These are phyloP conservation scores for Apostichopus leukothele DNA, from an alignment of 53 echinoderm and acorn worm genomes.

Conservation along the genomic window DNA sequence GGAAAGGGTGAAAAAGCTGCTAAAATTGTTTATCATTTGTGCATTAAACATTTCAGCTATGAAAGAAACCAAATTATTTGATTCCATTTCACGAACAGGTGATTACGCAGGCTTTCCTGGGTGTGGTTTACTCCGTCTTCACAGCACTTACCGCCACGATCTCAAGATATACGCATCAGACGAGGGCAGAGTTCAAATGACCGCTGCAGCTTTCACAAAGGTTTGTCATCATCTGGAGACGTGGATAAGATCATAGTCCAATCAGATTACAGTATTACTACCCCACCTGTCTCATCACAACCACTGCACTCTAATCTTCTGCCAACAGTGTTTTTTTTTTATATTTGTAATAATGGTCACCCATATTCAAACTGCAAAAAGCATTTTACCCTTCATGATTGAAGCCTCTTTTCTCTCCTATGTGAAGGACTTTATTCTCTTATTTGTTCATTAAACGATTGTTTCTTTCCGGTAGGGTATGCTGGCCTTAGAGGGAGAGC, in stretches of 20 bases:
- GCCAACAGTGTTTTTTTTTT: too few relatives aligned
- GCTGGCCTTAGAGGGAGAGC: constrained; percentile 92
- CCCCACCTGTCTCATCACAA: neutral
- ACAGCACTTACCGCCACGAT: constrained; percentile 92
- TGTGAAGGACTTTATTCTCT: too few relatives aligned
- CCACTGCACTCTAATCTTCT: too few relatives aligned
- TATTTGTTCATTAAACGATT: too few relatives aligned
- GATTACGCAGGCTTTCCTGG: constrained; percentile 98
- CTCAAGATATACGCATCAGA: constrained; percentile 94
- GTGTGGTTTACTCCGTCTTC: constrained; percentile 87
- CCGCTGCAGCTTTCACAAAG: constrained; percentile 96
- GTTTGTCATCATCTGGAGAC: constrained; percentile 25
- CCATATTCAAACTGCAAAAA: too few relatives aligned
- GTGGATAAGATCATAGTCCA: neutral
- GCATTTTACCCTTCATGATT: too few relatives aligned
- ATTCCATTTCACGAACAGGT: constrained; percentile 43
- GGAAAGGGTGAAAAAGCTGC: too few relatives aligned
- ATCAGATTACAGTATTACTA: neutral
- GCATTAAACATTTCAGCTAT: too few relatives aligned
- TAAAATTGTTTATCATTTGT: too few relatives aligned
- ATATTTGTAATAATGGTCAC: too few relatives aligned
- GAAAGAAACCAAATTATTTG: too few relatives aligned
- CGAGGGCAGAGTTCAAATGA: constrained; percentile 97
- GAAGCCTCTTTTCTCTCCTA: too few relatives aligned
- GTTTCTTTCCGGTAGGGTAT: constrained; percentile 68